Percentiles rank a stretch among this genome's conserved stretches.
Conservation (phyloP, 1,140 invertebrate genomes). For the Anadara kagoshimensis region DNA sequence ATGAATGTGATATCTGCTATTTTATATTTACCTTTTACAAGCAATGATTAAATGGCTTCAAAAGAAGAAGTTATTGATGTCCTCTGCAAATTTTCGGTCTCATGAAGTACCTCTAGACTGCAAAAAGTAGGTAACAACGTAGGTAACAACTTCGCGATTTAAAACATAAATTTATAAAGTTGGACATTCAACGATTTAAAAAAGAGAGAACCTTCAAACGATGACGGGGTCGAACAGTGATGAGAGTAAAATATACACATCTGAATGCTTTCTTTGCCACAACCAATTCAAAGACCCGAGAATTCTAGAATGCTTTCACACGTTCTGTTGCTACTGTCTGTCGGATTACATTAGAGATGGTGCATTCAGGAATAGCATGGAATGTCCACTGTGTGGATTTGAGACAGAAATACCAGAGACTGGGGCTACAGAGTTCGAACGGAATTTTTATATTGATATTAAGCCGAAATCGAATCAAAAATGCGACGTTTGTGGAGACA, state of each 20-base stretch:
- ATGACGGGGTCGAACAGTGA: too few relatives aligned
- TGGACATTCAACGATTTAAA: too few relatives aligned
- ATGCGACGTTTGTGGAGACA: constrained; percentile 30
- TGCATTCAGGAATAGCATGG: background rate
- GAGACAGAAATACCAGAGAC: constrained; percentile 13
- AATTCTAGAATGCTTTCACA: constrained; percentile 26
- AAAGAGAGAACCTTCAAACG: too few relatives aligned
- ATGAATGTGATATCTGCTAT: too few relatives aligned
- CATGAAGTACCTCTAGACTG: too few relatives aligned
- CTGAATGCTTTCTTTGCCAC: constrained; percentile 21
- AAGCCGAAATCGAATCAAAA: constrained; percentile 6
- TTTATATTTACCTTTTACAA: too few relatives aligned
- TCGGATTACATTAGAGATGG: constrained; percentile 11
- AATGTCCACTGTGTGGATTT: constrained; percentile 21
- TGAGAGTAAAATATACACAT: background rate
- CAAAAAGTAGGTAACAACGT: too few relatives aligned
- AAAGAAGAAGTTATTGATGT: too few relatives aligned
- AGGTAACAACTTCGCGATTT: too few relatives aligned
- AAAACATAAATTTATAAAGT: too few relatives aligned
- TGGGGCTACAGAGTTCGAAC: constrained; percentile 4
- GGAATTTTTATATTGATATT: constrained; percentile 14
- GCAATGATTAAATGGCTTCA: too few relatives aligned
- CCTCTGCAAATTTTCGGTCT: too few relatives aligned
- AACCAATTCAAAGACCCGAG: constrained; percentile 25
- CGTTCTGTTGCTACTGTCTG: constrained; percentile 25